These are phyloP conservation scores for Drosophila sulfurigaster DNA, from an alignment of 1,140 invertebrate species.

Conservation along the genomic window DNA sequence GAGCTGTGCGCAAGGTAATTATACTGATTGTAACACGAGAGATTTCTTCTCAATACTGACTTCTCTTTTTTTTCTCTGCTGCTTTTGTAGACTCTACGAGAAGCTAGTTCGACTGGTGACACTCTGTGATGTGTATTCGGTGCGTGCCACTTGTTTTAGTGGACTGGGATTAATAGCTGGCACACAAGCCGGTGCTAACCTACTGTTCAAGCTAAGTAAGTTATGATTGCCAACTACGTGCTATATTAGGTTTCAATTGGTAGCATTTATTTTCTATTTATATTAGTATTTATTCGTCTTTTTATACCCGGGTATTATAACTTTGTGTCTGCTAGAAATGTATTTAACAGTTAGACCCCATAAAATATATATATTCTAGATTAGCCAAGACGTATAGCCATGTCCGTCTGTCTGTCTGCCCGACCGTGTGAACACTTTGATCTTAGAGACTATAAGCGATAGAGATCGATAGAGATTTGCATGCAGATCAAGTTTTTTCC, in stretches of 20 bases:
- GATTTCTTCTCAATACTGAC: background rate
- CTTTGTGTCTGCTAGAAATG: too few relatives aligned
- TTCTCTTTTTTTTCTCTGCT: background rate
- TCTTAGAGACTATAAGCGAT: too few relatives aligned
- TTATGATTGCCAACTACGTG: constrained; percentile 17
- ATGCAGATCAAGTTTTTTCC: too few relatives aligned
- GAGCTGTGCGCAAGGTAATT: constrained; percentile 83
- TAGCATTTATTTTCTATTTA: too few relatives aligned
- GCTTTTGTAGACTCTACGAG: constrained; percentile 70
- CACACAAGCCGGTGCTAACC: constrained; percentile 92
- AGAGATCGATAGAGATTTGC: too few relatives aligned
- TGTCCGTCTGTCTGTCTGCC: too few relatives aligned
- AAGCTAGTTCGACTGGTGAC: constrained; percentile 88
- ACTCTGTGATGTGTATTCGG: constrained; percentile 92
- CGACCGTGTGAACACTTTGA: too few relatives aligned
- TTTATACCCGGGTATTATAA: too few relatives aligned
- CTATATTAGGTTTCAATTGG: background rate
- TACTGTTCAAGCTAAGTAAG: constrained; percentile 89
- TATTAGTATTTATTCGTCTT: too few relatives aligned
- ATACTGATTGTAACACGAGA: background rate
- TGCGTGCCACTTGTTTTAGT: constrained; percentile 95
- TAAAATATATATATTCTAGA: too few relatives aligned
- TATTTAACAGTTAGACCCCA: too few relatives aligned
- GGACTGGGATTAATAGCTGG: constrained; percentile 93
- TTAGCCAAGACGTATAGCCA: too few relatives aligned